Conservation (phyloP, 2,888 invertebrate genomes). For the Cerceris rybyensis region DNA sequence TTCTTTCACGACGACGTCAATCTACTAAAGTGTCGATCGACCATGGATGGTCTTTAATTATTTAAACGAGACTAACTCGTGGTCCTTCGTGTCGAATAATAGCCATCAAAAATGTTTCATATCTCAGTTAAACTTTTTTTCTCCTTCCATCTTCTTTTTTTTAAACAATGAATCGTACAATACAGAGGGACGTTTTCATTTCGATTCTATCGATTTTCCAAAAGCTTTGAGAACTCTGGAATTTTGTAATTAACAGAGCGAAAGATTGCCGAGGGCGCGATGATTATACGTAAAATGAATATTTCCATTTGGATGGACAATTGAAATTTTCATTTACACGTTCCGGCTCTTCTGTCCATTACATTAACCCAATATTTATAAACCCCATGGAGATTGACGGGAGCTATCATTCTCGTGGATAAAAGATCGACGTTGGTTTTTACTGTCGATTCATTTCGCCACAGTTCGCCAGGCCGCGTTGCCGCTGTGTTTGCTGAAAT, state of each 20-base stretch:
- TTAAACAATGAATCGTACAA: not conserved
- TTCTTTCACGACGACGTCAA: conserved; percentile 59
- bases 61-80: conserved; percentile 67
- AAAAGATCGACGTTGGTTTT: conserved; percentile 37
- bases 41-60: conserved; percentile 70
- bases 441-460: conserved; percentile 39
- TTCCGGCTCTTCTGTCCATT: not conserved
- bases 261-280: not conserved
- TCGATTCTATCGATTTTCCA: too few species aligned
- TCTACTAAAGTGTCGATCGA: conserved; percentile 60
- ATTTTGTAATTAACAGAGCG: too few species aligned
- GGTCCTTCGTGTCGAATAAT: conserved; percentile 21
- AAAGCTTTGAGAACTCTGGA: too few species aligned
- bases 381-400: conserved; percentile 9
- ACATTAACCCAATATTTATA: conserved; percentile 45
- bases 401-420: conserved; percentile 23
- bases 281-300: not conserved
- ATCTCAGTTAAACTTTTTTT: not conserved
- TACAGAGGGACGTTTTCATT: not conserved
- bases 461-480: conserved; percentile 53
- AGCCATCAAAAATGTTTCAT: conserved; percentile 10
- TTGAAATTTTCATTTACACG: not conserved
- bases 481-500: conserved; percentile 65
- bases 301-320: not conserved
- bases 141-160: not conserved